Evolutionary conservation across 1,140 invertebrate genomes (phyloP).

Genomic region (Drosophila nigromelanica): DNA sequence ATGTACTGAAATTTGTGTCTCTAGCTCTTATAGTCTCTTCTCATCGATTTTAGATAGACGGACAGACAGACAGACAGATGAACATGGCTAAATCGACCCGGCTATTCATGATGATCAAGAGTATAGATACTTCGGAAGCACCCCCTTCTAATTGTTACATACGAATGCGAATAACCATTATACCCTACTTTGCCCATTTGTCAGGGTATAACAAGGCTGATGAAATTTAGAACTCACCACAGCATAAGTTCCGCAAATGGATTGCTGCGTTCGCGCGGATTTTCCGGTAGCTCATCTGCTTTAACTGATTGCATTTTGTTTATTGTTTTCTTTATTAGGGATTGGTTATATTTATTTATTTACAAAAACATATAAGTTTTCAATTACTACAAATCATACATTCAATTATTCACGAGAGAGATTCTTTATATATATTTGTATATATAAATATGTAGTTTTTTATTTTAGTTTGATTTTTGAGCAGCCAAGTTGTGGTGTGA

Average conservation of each 20-base stretch:
- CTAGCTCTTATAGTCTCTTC: too few species aligned
- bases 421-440: neutral
- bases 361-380: slow-evolving; percentile 7
- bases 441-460: neutral
- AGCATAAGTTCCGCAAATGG: slow-evolving; percentile 64
- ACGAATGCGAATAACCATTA: too few species aligned
- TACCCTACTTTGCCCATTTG: neutral
- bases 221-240: slow-evolving; percentile 47
- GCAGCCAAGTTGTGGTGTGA: neutral
- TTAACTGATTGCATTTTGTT: slow-evolving; percentile 43
- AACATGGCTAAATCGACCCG: too few species aligned
- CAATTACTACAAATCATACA: neutral
- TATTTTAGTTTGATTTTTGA: neutral
- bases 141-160: too few species aligned
- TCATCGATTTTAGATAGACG: too few species aligned
- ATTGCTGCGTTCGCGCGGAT: slow-evolving; percentile 67
- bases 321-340: neutral
- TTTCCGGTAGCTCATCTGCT: slow-evolving; percentile 55
- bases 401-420: slow-evolving; percentile 6
- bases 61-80: too few species aligned
- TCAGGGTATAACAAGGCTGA: too few species aligned
- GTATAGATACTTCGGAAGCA: too few species aligned
- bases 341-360: too few species aligned
- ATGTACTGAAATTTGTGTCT: too few species aligned
- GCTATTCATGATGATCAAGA: too few species aligned